A percentile compares a stretch with the other conserved stretches of the same genome.
phyloP scores from a whole-genome alignment of 2,888 invertebrate genomes.

The Subacronicta megacephala region DNA sequence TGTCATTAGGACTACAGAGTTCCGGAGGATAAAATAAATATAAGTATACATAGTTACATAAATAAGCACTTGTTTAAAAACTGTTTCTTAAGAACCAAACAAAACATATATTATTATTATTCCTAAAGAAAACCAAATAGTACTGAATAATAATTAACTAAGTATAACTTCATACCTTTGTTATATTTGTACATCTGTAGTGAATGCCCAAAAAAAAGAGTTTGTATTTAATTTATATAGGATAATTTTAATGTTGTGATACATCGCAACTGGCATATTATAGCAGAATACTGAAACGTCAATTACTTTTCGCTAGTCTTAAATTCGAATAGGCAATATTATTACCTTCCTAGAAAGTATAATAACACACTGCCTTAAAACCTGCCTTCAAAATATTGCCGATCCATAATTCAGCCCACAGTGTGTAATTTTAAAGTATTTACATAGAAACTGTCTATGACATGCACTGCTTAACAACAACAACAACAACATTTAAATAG shows the following conservation, averaged over 20 bases:
- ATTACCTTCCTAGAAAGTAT: not conserved
- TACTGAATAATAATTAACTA: slow-evolving; percentile 42
- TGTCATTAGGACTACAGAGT: not conserved
- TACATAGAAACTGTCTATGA: slow-evolving; percentile 80
- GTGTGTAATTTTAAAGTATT: slow-evolving; percentile 69
- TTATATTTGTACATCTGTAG: slow-evolving; percentile 78
- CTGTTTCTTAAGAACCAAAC: not conserved
- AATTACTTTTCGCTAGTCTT: not conserved
- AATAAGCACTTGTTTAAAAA: slow-evolving; percentile 4
- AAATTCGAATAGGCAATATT: not conserved
- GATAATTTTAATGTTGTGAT: slow-evolving; percentile 34
- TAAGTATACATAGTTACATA: not conserved
- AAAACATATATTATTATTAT: slow-evolving; percentile 2
- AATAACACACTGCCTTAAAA: not conserved
- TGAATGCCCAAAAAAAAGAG: slow-evolving; percentile 74
- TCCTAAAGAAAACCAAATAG: slow-evolving; percentile 26
- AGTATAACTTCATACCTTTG: slow-evolving; percentile 66
- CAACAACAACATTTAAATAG: slow-evolving; percentile 75
- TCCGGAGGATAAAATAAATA: too few species aligned
- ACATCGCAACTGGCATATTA: slow-evolving; percentile 44
- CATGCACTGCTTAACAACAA: slow-evolving; percentile 78
- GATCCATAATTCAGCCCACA: not conserved
- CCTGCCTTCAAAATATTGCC: not conserved
- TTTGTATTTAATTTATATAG: slow-evolving; percentile 55
- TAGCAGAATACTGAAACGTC: not conserved